Percentiles rank a stretch among this genome's conserved stretches.
phyloP scores from a whole-genome alignment of 2,113 vertebrate genomes.

The Rhizomys pruinosus region DNA sequence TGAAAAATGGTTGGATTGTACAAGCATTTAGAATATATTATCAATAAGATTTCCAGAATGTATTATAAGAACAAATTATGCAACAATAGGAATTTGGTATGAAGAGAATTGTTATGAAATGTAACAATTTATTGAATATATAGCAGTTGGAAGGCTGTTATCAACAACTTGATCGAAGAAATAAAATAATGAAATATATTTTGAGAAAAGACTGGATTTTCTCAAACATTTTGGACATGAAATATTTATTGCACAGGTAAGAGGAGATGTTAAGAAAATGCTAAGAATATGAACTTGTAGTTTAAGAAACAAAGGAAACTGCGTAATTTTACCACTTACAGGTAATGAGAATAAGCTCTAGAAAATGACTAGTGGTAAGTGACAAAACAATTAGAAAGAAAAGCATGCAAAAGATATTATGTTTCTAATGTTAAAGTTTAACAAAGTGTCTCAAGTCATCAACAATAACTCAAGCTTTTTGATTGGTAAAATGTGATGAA shows the following conservation, averaged over 20 bases:
- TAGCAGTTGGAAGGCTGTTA: background rate
- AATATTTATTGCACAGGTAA: slow-evolving; percentile 8
- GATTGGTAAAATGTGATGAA: background rate
- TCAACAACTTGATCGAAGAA: background rate
- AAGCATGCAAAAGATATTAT: background rate
- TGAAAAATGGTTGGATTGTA: background rate
- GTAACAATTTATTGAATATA: background rate
- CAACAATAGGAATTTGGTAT: background rate
- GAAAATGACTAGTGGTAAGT: background rate
- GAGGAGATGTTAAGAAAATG: background rate
- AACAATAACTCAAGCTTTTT: background rate
- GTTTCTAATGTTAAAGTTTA: background rate
- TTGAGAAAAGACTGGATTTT: background rate
- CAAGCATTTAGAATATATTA: background rate
- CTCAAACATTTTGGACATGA: background rate
- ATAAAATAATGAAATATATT: background rate
- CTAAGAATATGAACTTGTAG: background rate
- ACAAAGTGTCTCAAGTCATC: background rate
- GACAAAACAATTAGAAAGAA: background rate
- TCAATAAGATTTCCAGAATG: background rate
- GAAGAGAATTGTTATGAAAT: background rate
- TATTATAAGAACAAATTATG: too few species aligned
- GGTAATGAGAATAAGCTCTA: background rate
- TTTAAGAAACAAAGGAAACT: background rate
- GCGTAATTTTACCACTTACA: background rate